These are phyloP conservation scores for Pseudopipra pipra DNA, from an alignment of 2,113 vertebrate species.

Conservation along the genomic window DNA sequence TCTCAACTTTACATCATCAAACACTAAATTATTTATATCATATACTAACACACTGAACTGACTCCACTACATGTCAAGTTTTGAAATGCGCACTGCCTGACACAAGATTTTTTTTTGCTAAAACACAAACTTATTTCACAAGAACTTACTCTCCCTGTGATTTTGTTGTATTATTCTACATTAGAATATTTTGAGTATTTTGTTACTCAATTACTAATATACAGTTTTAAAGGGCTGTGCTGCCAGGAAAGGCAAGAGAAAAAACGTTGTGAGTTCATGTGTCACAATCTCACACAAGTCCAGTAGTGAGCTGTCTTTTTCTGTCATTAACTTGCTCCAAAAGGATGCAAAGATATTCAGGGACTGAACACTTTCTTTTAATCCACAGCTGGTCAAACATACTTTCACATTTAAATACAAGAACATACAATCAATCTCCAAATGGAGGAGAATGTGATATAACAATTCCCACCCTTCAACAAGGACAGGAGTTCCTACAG, in stretches of 20 bases:
- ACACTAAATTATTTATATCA: not conserved
- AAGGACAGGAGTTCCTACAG: not conserved
- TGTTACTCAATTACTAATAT: not conserved
- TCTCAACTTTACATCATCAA: not conserved
- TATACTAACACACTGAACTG: not conserved
- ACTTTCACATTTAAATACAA: not conserved
- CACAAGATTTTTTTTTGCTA: not conserved
- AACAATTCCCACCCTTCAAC: not conserved
- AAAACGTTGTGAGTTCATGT: fast-evolving
- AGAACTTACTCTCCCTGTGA: not conserved
- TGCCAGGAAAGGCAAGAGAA: not conserved
- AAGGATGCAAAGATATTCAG: not conserved
- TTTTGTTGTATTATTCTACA: not conserved
- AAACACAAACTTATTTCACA: not conserved
- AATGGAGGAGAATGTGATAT: not conserved
- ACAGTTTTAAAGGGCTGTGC: not conserved
- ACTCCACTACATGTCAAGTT: not conserved
- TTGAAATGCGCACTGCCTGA: not conserved
- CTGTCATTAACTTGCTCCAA: not conserved
- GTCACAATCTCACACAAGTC: not conserved
- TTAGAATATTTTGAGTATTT: not conserved
- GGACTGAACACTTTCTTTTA: not conserved
- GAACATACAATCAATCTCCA: not conserved
- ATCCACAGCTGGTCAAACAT: not conserved
- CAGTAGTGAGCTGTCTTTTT: not conserved